Conservation (phyloP, 1,140 invertebrate species). For the Drosophila jambulina region DNA sequence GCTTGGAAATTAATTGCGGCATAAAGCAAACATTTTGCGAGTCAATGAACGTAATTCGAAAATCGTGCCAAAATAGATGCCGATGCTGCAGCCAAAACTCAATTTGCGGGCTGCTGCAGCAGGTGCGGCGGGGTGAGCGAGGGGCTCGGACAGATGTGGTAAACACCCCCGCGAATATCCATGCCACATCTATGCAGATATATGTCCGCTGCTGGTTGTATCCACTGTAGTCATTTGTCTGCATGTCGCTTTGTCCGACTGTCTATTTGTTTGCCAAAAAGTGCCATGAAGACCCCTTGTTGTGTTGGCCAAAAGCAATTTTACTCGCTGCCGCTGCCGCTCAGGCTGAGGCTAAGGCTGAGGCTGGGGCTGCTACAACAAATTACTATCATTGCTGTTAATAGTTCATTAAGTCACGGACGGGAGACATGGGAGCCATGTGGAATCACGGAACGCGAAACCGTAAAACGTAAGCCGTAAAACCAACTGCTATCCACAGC, state of each 20-base stretch:
- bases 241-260: constrained; percentile 80
- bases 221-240: constrained; percentile 76
- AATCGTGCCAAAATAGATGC: constrained; percentile 82
- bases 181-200: constrained; percentile 47
- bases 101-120: constrained; percentile 60
- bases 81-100: constrained; percentile 49
- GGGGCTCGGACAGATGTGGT: constrained; percentile 13
- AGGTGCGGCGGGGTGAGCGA: constrained; percentile 50
- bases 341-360: not conserved
- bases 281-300: constrained; percentile 81
- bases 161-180: constrained; percentile 73
- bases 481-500: constrained; percentile 44
- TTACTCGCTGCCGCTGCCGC: constrained; percentile 52
- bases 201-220: constrained; percentile 44
- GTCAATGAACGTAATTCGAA: constrained; percentile 84
- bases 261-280: constrained; percentile 83
- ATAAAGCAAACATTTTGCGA: constrained; percentile 83
- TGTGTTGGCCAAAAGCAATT: constrained; percentile 76
- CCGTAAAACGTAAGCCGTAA: constrained; percentile 60
- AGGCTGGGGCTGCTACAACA: constrained; percentile 56
- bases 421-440: constrained; percentile 60
- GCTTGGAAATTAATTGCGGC: constrained; percentile 81
- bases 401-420: constrained; percentile 84
- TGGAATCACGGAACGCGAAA: constrained; percentile 66
- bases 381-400: constrained; percentile 84